Evolutionary conservation across 2,888 invertebrate genomes (phyloP).

Genomic region (Meghimatium bilineatum): DNA sequence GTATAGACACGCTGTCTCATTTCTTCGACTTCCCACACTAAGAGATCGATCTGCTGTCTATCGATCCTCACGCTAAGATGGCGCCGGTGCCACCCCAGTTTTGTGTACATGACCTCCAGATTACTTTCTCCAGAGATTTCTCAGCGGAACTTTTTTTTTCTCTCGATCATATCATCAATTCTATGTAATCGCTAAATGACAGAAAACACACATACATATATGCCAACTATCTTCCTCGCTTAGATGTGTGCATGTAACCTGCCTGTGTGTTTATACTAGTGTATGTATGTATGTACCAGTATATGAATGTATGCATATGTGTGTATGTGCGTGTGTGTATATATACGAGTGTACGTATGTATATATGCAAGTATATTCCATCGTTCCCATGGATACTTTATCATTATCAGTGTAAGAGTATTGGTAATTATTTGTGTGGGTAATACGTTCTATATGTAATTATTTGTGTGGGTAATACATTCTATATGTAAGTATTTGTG

Average conservation of each 20-base stretch:
- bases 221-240: too few relatives aligned
- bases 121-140: background rate
- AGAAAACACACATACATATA: too few relatives aligned
- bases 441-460: too few relatives aligned
- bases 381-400: too few relatives aligned
- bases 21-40: constrained; percentile 19
- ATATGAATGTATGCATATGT: background rate
- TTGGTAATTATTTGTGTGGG: too few relatives aligned
- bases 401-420: too few relatives aligned
- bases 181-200: too few relatives aligned
- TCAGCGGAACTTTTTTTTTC: background rate
- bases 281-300: background rate
- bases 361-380: background rate
- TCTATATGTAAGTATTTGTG: too few relatives aligned
- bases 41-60: constrained; percentile 24
- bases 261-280: background rate
- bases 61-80: constrained; percentile 31
- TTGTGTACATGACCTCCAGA: constrained; percentile 1
- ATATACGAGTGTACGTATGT: background rate
- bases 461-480: too few relatives aligned
- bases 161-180: too few relatives aligned
- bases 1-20: background rate
- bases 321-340: background rate
- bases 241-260: too few relatives aligned
- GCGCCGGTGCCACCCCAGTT: constrained; percentile 21